phyloP scores from a whole-genome alignment of 2,888 invertebrate genomes.

The Lamproptera curius region DNA sequence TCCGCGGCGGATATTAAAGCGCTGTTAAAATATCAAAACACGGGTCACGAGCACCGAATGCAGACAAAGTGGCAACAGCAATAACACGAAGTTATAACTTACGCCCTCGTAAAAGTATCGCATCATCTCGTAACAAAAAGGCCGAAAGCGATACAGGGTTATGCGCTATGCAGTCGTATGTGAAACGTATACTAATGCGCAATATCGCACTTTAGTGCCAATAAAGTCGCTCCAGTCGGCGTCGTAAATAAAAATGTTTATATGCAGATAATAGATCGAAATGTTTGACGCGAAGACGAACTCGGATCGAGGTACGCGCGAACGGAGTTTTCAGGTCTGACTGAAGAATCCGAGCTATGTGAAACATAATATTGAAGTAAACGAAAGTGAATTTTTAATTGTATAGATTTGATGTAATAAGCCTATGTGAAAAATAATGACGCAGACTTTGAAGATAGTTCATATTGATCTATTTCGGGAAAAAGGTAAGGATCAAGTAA shows the following conservation, averaged over 20 bases:
- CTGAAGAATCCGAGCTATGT: slow-evolving; percentile 29
- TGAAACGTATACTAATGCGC: slow-evolving; percentile 69
- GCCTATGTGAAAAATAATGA: too few relatives aligned
- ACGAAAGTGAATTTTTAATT: too few relatives aligned
- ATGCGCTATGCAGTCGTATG: slow-evolving; percentile 54
- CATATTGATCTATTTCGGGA: too few relatives aligned
- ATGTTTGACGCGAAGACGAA: slow-evolving; percentile 64
- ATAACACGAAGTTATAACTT: slow-evolving; percentile 56
- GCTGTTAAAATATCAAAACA: slow-evolving; percentile 7
- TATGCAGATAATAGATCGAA: slow-evolving; percentile 62
- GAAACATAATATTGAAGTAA: too few relatives aligned
- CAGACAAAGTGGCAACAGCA: slow-evolving; percentile 57
- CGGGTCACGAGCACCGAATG: slow-evolving; percentile 24
- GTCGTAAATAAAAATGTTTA: slow-evolving; percentile 64
- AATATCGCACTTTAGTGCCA: slow-evolving; percentile 70
- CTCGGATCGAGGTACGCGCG: slow-evolving; percentile 43
- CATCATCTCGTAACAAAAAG: slow-evolving; percentile 54
- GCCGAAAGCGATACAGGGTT: slow-evolving; percentile 65
- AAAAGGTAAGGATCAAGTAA: too few relatives aligned
- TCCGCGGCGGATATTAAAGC: neutral
- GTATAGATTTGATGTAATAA: too few relatives aligned
- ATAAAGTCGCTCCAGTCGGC: slow-evolving; percentile 59
- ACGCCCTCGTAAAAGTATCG: slow-evolving; percentile 66
- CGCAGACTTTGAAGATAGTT: too few relatives aligned
- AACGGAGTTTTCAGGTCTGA: slow-evolving; percentile 25